These are phyloP conservation scores for Rhyacophila evoluta DNA, from an alignment of 2,888 invertebrate genomes.

Conservation along the genomic window DNA sequence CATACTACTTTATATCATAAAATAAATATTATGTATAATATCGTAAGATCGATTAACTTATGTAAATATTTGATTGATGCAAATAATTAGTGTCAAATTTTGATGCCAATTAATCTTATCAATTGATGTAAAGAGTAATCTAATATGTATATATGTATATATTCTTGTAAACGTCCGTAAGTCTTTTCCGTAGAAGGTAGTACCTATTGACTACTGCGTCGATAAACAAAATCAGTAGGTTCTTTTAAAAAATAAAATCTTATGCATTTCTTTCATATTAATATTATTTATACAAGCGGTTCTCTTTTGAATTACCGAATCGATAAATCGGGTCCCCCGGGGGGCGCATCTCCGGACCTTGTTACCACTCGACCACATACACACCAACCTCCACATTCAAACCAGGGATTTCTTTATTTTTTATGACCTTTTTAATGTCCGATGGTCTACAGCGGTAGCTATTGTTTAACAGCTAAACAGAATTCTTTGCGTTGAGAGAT, in stretches of 20 bases:
- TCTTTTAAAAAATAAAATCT: constrained; percentile 5
- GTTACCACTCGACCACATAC: constrained; percentile 16
- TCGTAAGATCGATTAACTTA: no score
- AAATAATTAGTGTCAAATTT: no score
- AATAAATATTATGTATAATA: no score
- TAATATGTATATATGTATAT: no score
- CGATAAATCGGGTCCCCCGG: constrained; percentile 28
- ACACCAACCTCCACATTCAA: not conserved
- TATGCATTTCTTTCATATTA: not conserved
- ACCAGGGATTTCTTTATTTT: constrained; percentile 1
- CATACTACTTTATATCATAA: no score
- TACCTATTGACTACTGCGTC: not conserved
- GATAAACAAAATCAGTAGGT: constrained; percentile 7
- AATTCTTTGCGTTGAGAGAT: not conserved
- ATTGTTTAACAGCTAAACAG: constrained; percentile 29
- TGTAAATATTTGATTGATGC: no score
- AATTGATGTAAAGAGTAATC: no score
- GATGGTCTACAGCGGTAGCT: constrained; percentile 26
- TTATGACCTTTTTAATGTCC: not conserved
- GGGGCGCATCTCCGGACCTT: not conserved
- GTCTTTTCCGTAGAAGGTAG: not conserved
- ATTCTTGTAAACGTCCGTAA: no score
- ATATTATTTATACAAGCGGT: constrained; percentile 32
- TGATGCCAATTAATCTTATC: no score
- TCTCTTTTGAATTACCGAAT: constrained; percentile 26